Percentiles rank a stretch among this genome's conserved stretches.
Conservation (phyloP, 2,113 vertebrate species). For the Phrynosoma platyrhinos region DNA sequence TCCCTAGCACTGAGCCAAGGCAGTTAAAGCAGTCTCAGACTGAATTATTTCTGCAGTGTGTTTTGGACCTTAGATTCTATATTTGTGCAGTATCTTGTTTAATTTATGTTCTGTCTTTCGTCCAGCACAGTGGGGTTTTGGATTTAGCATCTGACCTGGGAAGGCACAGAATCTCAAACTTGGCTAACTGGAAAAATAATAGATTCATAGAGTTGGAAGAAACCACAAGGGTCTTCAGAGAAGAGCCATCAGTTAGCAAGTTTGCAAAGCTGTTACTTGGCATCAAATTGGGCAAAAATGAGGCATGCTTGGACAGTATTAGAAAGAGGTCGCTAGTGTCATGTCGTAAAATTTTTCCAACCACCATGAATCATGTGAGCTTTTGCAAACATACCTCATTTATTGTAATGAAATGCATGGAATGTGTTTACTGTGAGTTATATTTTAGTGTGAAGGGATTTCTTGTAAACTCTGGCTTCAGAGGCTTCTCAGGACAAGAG, state of each 20-base stretch:
- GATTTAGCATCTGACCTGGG: no score
- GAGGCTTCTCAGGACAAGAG: not conserved
- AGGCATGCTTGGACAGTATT: not conserved
- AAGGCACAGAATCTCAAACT: not conserved
- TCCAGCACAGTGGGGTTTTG: no score
- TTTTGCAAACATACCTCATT: not conserved
- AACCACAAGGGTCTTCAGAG: no score
- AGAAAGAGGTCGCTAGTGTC: not conserved
- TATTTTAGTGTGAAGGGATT: not conserved
- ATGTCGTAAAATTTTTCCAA: not conserved
- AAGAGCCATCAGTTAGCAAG: not conserved
- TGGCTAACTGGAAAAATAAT: no score
- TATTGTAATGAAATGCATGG: constrained; percentile 10
- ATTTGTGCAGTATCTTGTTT: no score
- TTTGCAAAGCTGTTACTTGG: not conserved
- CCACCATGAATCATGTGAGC: not conserved
- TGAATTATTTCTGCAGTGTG: no score
- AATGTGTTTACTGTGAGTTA: constrained; percentile 1
- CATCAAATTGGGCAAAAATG: not conserved
- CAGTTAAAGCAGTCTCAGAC: no score
- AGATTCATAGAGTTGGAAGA: no score
- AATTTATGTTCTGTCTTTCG: no score
- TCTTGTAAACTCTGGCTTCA: not conserved
- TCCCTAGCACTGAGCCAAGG: no score
- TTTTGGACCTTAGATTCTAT: no score